These are phyloP conservation scores for Drosophila recens DNA, from an alignment of 2,888 invertebrate species.

Conservation along the genomic window DNA sequence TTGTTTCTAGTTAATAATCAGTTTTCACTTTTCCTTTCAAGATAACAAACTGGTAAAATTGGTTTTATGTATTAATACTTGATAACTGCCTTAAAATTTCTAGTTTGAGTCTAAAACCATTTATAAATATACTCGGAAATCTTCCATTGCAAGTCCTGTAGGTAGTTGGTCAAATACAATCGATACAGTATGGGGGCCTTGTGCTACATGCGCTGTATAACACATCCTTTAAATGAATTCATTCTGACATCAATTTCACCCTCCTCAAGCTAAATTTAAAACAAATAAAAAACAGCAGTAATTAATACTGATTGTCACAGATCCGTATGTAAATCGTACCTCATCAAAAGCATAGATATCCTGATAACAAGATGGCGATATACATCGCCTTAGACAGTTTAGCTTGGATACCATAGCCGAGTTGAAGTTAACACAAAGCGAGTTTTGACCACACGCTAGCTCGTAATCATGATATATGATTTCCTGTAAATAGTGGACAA, in stretches of 20 bases:
- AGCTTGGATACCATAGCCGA: slow-evolving; percentile 88
- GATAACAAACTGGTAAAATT: slow-evolving; percentile 1
- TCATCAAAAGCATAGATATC: slow-evolving; percentile 92
- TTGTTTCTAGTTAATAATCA: slow-evolving; percentile 9
- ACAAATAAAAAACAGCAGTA: no score
- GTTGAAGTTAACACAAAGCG: slow-evolving; percentile 88
- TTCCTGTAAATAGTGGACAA: slow-evolving; percentile 86
- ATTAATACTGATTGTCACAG: not conserved
- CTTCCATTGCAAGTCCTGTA: slow-evolving; percentile 80
- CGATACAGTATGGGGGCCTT: slow-evolving; percentile 75
- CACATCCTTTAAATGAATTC: slow-evolving; percentile 95
- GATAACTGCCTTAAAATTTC: slow-evolving; percentile 1
- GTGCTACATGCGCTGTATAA: slow-evolving; percentile 85
- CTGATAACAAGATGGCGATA: slow-evolving; percentile 93
- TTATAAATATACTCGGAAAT: slow-evolving; percentile 59
- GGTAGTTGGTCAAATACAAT: slow-evolving; percentile 72
- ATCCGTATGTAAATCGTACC: slow-evolving; percentile 85
- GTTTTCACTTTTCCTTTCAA: not conserved
- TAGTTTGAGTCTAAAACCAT: slow-evolving; percentile 35
- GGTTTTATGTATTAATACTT: slow-evolving; percentile 23
- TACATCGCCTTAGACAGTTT: slow-evolving; percentile 92
- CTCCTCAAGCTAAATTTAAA: slow-evolving; percentile 90
- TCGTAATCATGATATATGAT: slow-evolving; percentile 93
- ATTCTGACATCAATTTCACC: slow-evolving; percentile 95
- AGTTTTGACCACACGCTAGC: slow-evolving; percentile 92